Evolutionary conservation across 1,140 invertebrate genomes (phyloP).

Genomic region (Nephila pilipes): DNA sequence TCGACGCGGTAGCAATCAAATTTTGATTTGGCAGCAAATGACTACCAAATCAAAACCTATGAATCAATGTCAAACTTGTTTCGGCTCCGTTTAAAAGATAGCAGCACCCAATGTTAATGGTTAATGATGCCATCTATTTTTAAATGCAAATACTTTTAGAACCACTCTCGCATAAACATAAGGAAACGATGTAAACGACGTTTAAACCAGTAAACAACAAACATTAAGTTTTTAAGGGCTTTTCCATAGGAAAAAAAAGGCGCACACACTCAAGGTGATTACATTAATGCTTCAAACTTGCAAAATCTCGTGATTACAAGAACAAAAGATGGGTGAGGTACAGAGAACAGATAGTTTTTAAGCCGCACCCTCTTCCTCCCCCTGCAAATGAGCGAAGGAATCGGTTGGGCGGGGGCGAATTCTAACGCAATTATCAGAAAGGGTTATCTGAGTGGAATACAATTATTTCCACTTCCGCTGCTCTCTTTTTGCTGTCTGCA

Average conservation of each 20-base stretch:
- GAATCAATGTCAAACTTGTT: no score
- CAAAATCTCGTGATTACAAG: neutral
- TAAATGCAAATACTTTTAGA: no score
- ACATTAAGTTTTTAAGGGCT: no score
- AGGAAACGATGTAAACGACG: no score
- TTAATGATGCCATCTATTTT: no score
- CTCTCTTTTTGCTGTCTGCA: neutral
- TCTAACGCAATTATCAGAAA: conserved; percentile 24
- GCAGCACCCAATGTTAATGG: no score
- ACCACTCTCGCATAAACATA: no score
- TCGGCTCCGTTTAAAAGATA: no score
- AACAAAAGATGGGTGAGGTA: neutral
- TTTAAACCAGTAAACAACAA: no score
- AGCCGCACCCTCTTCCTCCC: neutral
- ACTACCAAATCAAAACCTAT: no score
- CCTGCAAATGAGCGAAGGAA: neutral
- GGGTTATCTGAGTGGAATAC: conserved; percentile 25
- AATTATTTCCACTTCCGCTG: conserved; percentile 35
- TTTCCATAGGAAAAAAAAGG: neutral
- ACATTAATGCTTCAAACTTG: neutral
- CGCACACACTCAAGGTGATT: neutral
- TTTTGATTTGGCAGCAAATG: no score
- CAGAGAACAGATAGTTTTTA: neutral
- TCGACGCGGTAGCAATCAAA: no score
- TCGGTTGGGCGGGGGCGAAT: neutral